Percentiles rank a stretch among this genome's conserved stretches.
phyloP scores from a whole-genome alignment of 2,888 invertebrate species.

The Ochlodes sylvanus region DNA sequence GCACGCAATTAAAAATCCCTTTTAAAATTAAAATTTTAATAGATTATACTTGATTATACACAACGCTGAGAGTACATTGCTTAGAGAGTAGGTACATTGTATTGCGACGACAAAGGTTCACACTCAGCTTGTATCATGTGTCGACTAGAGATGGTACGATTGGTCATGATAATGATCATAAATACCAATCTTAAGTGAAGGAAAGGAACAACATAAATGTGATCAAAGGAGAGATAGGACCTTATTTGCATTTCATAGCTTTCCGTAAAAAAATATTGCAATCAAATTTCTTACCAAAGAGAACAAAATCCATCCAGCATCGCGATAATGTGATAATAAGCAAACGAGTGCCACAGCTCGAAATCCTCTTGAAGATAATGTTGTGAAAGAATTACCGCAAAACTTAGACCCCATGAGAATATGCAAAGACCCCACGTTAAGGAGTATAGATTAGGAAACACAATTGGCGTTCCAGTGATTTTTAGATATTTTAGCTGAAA shows the following conservation, averaged over 20 bases:
- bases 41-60: too few relatives aligned
- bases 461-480: conserved; percentile 86
- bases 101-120: too few relatives aligned
- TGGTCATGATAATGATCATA: too few relatives aligned
- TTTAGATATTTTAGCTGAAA: conserved; percentile 86
- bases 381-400: conserved; percentile 88
- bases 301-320: conserved; percentile 90
- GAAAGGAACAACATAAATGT: too few relatives aligned
- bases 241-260: too few relatives aligned
- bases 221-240: too few relatives aligned
- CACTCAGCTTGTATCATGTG: too few relatives aligned
- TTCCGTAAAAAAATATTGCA: too few relatives aligned
- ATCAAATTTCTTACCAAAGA: conserved; percentile 81
- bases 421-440: conserved; percentile 88
- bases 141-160: too few relatives aligned
- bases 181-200: too few relatives aligned
- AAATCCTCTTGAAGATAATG: conserved; percentile 90
- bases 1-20: background rate
- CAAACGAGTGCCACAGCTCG: conserved; percentile 89
- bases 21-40: background rate
- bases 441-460: conserved; percentile 87
- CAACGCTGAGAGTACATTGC: too few relatives aligned
- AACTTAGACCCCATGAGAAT: conserved; percentile 87
- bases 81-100: too few relatives aligned
- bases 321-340: conserved; percentile 90